A percentile compares a stretch with the other conserved stretches of the same genome.
Evolutionary conservation across 2,113 vertebrate genomes (phyloP).

Genomic region (Muscicapa adusta): DNA sequence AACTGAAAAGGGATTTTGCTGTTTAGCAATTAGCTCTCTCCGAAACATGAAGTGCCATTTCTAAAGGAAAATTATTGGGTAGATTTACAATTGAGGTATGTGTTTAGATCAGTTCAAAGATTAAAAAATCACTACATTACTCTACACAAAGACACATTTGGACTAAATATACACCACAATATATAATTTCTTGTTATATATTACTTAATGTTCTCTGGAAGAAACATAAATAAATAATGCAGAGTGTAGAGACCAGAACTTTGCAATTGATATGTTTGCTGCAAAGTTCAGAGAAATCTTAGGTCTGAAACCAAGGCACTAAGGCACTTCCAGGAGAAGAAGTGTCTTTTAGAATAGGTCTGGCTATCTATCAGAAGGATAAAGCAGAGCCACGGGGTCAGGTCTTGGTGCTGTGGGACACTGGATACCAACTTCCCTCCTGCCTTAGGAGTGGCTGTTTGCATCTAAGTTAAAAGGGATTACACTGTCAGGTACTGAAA

Average conservation of each 20-base stretch:
- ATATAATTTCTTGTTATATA: not conserved
- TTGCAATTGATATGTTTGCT: not conserved
- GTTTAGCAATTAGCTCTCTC: conserved; percentile 22
- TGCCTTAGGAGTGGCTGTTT: not conserved
- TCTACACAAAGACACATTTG: not conserved
- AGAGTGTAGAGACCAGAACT: not conserved
- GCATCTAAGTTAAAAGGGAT: not conserved
- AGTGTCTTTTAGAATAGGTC: not conserved
- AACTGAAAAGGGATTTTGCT: conserved; percentile 4
- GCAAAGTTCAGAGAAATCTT: conserved; percentile 25
- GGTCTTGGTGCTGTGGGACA: not conserved
- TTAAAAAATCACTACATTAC: conserved; percentile 8
- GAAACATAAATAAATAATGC: conserved; percentile 10
- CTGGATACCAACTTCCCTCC: not conserved
- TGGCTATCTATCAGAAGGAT: not conserved
- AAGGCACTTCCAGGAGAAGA: not conserved
- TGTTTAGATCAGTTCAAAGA: conserved; percentile 19
- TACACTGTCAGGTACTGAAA: not conserved
- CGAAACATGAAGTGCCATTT: not conserved
- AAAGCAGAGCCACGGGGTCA: not conserved
- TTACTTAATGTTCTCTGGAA: conserved; percentile 21
- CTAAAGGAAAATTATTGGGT: not conserved
- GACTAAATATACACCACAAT: not conserved
- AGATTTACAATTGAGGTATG: not conserved
- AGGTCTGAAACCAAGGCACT: not conserved